Base-by-base conservation (phyloP, 2,888 invertebrate species). In the Marronus borbonicus region DNA sequence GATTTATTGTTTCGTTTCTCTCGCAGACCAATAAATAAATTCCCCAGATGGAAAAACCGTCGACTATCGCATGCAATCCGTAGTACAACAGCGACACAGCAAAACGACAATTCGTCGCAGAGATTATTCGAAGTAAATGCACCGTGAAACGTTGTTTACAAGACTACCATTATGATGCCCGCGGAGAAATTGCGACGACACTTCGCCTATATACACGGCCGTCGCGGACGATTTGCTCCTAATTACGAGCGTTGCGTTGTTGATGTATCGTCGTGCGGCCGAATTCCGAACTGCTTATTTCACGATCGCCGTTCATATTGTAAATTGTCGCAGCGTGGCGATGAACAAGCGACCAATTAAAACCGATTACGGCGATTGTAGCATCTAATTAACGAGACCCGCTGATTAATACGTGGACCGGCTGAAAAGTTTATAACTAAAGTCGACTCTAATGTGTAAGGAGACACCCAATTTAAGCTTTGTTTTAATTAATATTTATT, bases 71-170 rank as follows among this genome's bases (percentile, higher is more conserved):
- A 36, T 36, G 31, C 31, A 36, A 36, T 36, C 31, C 31, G 31
- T 36, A 5, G 31, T 36, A 36, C 31, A 36, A 36, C 31, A 60
- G 20, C 20, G 20, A 60, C 20, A 12, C 44, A 44, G 12, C 44
- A 44, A 44, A 20, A 24, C 60, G 12, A 60, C 60, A 60, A 60
- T 60, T 60, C 60, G 60, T 60, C 44, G 44, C 44, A 44, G 44
- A 60, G 12, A 60, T 60, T 20, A 60, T 60, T 62, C 31, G 14
- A 12, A 28, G 62, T 62, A 62, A 62, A 62, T 62, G 62, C 62
- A 28, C 28, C 28, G 62, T 62, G 62, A 62, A 62, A 62, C 44
- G 62, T 62, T 62, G 28, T 28, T 28, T 62, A 62, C 28, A 62
- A 62, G 28, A 28, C 62, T 62, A 12, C 62, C 28, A 62, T 62